Conservation (phyloP, 2,888 invertebrate genomes). For the Drosophila basisetae region DNA sequence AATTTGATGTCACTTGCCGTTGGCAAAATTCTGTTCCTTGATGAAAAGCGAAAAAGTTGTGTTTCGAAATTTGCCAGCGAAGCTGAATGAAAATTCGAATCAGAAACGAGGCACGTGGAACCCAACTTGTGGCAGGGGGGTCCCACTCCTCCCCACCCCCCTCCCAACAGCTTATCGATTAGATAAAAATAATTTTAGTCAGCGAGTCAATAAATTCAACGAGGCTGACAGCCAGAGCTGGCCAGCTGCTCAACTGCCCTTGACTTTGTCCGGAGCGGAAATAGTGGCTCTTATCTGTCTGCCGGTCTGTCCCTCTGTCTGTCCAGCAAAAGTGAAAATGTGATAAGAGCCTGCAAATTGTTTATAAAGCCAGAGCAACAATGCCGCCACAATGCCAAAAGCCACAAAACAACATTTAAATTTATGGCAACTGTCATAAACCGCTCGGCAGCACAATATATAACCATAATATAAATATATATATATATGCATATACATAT, state of each 20-base stretch:
- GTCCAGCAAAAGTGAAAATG: slow-evolving; percentile 64
- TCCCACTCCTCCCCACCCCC: neutral
- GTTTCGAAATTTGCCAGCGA: slow-evolving; percentile 40
- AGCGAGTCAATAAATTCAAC: slow-evolving; percentile 35
- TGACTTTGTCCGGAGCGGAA: slow-evolving; percentile 72
- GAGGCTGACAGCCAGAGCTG: slow-evolving; percentile 4
- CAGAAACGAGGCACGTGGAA: slow-evolving; percentile 13
- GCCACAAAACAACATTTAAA: slow-evolving; percentile 45
- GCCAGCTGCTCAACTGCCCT: slow-evolving; percentile 53
- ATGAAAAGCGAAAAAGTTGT: neutral
- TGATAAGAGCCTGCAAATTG: slow-evolving; percentile 72
- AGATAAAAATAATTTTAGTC: slow-evolving; percentile 81
- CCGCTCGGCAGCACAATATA: slow-evolving; percentile 32
- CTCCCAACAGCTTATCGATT: slow-evolving; percentile 64
- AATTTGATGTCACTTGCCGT: slow-evolving; percentile 40
- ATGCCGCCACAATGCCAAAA: neutral
- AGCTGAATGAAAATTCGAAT: neutral
- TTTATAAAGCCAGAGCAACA: slow-evolving; percentile 62
- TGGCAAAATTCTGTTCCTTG: slow-evolving; percentile 43
- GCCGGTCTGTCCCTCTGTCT: neutral
- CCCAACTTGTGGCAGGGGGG: neutral
- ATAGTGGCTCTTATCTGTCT: slow-evolving; percentile 62
- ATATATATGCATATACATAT: slow-evolving; percentile 4
- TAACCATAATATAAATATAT: slow-evolving; percentile 13
- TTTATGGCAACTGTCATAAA: slow-evolving; percentile 74